Evolutionary conservation across 1,140 invertebrate genomes (phyloP).

Genomic region (Drosophila aff.): DNA sequence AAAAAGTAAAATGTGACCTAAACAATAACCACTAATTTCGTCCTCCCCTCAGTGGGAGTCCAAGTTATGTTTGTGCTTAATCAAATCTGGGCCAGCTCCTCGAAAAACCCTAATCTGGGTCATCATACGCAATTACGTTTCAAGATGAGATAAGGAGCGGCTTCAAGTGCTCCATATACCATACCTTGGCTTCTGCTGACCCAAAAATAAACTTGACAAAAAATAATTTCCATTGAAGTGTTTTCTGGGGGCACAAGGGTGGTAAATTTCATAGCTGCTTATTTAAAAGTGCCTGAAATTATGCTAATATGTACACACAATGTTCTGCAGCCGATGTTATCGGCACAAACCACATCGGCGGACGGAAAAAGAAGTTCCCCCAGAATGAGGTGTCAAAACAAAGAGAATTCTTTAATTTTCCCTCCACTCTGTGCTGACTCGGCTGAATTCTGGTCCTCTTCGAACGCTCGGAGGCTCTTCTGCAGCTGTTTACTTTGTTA

Average conservation of each 20-base stretch:
- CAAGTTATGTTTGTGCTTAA: slow-evolving; percentile 14
- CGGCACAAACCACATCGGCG: slow-evolving; percentile 6
- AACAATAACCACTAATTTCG: slow-evolving; percentile 21
- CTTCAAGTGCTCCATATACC: slow-evolving; percentile 1
- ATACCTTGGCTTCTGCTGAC: slow-evolving; percentile 11
- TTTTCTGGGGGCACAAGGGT: not conserved
- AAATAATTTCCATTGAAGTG: slow-evolving; percentile 12
- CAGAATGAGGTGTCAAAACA: slow-evolving; percentile 67
- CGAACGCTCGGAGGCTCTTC: slow-evolving; percentile 48
- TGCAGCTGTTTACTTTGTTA: slow-evolving; percentile 83
- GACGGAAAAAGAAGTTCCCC: slow-evolving; percentile 7
- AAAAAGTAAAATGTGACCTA: too few species aligned
- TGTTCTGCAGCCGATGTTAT: slow-evolving; percentile 24
- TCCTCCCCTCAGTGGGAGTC: not conserved
- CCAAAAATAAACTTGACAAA: slow-evolving; percentile 13
- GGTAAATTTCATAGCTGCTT: slow-evolving; percentile 29
- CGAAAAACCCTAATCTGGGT: slow-evolving; percentile 17
- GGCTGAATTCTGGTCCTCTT: slow-evolving; percentile 49
- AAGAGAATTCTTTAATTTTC: slow-evolving; percentile 67
- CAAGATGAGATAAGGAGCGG: slow-evolving; percentile 29
- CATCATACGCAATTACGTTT: slow-evolving; percentile 23
- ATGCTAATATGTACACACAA: slow-evolving; percentile 38
- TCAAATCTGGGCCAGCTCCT: slow-evolving; percentile 18
- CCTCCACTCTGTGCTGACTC: slow-evolving; percentile 52
- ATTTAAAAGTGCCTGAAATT: slow-evolving; percentile 46